phyloP scores from a whole-genome alignment of 2,888 invertebrate genomes.

The Apamea sordens region DNA sequence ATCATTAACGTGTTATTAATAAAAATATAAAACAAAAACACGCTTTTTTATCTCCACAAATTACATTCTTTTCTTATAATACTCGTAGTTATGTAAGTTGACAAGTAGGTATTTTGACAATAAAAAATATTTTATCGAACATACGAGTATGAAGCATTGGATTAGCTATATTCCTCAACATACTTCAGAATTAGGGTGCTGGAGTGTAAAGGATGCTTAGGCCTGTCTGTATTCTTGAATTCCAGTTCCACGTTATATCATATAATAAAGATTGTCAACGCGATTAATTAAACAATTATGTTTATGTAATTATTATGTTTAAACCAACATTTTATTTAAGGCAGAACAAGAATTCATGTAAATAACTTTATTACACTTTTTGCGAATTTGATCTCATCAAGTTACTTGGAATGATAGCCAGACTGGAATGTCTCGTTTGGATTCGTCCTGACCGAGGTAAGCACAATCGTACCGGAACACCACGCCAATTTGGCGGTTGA shows the following conservation, averaged over 20 bases:
- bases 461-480: slow-evolving; percentile 20
- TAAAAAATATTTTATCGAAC: too few species aligned
- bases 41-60: too few species aligned
- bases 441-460: slow-evolving; percentile 37
- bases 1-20: neutral
- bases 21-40: too few species aligned
- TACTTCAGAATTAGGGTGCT: too few species aligned
- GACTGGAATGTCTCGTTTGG: slow-evolving; percentile 65
- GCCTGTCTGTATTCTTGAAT: too few species aligned
- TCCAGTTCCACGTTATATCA: too few species aligned
- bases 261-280: neutral
- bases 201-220: too few species aligned
- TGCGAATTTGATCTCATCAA: slow-evolving; percentile 65
- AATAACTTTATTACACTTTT: slow-evolving; percentile 59
- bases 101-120: too few species aligned
- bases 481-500: slow-evolving; percentile 17
- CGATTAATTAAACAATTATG: neutral
- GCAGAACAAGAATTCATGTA: slow-evolving; percentile 30
- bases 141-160: too few species aligned
- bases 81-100: too few species aligned
- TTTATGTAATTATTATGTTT: slow-evolving; percentile 16
- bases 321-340: slow-evolving; percentile 20
- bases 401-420: slow-evolving; percentile 57
- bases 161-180: too few species aligned
- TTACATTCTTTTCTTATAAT: too few species aligned